These are phyloP conservation scores for Prochilodus magdalenae DNA, from an alignment of 2,113 vertebrate species.

Conservation along the genomic window DNA sequence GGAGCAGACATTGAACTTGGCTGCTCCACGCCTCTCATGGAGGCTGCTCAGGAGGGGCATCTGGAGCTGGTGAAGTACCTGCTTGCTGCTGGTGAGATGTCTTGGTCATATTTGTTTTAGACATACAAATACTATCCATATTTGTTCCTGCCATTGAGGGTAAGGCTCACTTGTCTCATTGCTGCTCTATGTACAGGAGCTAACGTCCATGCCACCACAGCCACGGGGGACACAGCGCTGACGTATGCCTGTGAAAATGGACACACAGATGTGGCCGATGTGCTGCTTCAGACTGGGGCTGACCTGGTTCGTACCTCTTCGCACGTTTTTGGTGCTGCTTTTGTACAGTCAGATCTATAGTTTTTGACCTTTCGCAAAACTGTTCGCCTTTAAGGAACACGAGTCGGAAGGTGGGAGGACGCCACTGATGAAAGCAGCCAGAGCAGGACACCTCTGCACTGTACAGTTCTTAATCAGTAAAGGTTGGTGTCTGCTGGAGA, in stretches of 20 bases:
- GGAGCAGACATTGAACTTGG: conserved; percentile 97
- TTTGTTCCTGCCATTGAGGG: not conserved
- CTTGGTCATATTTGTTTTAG: too few species aligned
- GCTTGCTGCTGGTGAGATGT: conserved; percentile 87
- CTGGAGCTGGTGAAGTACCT: conserved; percentile 98
- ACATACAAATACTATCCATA: not conserved
- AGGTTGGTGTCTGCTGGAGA: conserved; percentile 73
- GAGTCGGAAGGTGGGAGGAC: conserved; percentile 98
- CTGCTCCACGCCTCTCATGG: conserved; percentile 98
- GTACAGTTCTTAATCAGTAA: conserved; percentile 99
- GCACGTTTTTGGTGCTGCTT: not conserved
- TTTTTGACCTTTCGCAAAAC: not conserved
- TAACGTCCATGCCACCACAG: conserved; percentile 97
- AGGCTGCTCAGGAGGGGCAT: conserved; percentile 97
- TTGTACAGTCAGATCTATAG: not conserved
- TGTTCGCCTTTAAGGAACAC: conserved; percentile 84
- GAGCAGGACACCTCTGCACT: conserved; percentile 97
- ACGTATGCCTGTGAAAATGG: conserved; percentile 99
- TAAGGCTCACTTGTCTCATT: not conserved
- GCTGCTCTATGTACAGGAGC: conserved; percentile 80
- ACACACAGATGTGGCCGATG: conserved; percentile 97
- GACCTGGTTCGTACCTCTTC: conserved; percentile 85
- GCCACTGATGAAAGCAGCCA: conserved; percentile 97
- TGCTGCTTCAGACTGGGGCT: conserved; percentile 95
- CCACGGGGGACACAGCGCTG: conserved; percentile 95